Percentiles rank a stretch among this genome's conserved stretches.
Evolutionary conservation across 1,140 invertebrate species (phyloP).

Genomic region (Drosophila pectinifera): DNA sequence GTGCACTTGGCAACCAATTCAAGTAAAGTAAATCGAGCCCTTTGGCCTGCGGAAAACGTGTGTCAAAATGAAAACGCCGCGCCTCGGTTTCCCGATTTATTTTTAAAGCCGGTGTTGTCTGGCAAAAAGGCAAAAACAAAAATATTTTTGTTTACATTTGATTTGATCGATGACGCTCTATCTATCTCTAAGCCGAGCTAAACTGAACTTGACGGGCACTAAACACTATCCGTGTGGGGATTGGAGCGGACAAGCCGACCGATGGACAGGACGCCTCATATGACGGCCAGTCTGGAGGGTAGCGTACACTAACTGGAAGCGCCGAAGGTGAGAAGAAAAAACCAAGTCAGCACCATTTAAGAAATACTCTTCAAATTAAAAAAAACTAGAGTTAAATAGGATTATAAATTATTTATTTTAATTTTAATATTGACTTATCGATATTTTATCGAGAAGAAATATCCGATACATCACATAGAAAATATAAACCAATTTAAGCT

Average conservation of each 20-base stretch:
- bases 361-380: neutral
- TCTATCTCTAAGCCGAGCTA: slow-evolving; percentile 1
- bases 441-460: too few species aligned
- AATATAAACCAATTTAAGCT: too few species aligned
- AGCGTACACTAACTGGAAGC: neutral
- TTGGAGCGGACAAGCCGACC: neutral
- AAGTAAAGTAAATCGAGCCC: slow-evolving; percentile 12
- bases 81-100: slow-evolving; percentile 14
- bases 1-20: slow-evolving; percentile 58
- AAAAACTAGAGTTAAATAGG: too few species aligned
- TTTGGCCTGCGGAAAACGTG: slow-evolving; percentile 56
- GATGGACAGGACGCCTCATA: neutral
- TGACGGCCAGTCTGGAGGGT: neutral
- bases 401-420: too few species aligned
- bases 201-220: slow-evolving; percentile 9
- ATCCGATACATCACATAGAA: too few species aligned
- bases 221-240: neutral
- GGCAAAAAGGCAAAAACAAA: slow-evolving; percentile 47
- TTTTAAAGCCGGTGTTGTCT: slow-evolving; percentile 7
- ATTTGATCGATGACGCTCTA: slow-evolving; percentile 21
- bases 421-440: too few species aligned
- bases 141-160: slow-evolving; percentile 74
- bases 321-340: too few species aligned
- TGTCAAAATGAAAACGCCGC: slow-evolving; percentile 18
- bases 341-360: neutral